These are phyloP conservation scores for Myotis brandtii DNA, from an alignment of 2,113 vertebrate genomes.

Conservation along the genomic window DNA sequence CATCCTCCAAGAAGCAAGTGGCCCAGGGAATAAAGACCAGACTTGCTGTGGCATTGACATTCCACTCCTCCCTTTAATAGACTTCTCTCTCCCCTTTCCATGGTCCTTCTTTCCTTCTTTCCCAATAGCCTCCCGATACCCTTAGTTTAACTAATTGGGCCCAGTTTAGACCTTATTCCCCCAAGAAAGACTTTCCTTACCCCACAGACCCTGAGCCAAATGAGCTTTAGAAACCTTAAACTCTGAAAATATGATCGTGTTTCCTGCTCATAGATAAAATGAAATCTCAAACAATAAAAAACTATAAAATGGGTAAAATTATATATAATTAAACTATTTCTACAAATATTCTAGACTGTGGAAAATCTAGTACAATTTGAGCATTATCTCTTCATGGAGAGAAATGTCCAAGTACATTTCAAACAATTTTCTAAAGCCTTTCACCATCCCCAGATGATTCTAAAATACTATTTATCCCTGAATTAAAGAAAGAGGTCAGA, in stretches of 20 bases:
- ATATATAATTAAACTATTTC: neutral
- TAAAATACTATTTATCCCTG: neutral
- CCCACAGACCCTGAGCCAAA: neutral
- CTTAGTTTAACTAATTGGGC: neutral
- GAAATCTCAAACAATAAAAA: neutral
- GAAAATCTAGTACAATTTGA: conserved; percentile 9
- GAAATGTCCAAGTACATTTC: neutral
- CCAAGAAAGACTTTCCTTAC: neutral
- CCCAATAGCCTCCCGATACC: neutral
- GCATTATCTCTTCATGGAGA: neutral
- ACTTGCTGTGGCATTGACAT: neutral
- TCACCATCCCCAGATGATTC: neutral
- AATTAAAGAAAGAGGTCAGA: neutral
- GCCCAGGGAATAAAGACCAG: neutral
- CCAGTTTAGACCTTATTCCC: neutral
- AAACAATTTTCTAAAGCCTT: neutral
- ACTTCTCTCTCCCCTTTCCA: neutral
- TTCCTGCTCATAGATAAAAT: neutral
- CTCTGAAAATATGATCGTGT: neutral
- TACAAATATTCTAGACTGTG: neutral
- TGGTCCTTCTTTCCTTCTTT: neutral
- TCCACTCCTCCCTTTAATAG: neutral
- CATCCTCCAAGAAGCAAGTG: neutral
- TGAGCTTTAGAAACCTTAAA: conserved; percentile 5
- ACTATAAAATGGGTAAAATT: neutral